These are phyloP conservation scores for Irena cyanogastra DNA, from an alignment of 2,113 vertebrate species.

Conservation along the genomic window DNA sequence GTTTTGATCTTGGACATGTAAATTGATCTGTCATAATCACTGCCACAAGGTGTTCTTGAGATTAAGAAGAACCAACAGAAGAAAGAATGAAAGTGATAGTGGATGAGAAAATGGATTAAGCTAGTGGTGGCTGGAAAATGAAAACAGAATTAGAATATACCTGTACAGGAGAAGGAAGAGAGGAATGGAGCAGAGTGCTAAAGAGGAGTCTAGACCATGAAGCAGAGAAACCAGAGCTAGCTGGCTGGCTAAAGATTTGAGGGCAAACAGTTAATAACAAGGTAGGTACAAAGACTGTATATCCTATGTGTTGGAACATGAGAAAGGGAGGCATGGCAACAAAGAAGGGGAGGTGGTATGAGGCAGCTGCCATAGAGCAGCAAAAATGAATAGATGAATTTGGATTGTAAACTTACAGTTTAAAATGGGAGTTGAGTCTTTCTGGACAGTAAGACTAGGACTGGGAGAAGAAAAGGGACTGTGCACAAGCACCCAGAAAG, in stretches of 20 bases:
- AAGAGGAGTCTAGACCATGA: background rate
- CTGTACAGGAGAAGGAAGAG: background rate
- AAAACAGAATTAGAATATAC: background rate
- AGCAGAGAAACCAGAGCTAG: background rate
- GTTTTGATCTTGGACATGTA: background rate
- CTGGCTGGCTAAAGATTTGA: background rate
- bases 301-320: accelerated
- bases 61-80: background rate
- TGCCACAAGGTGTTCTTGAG: background rate
- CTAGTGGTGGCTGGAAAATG: background rate
- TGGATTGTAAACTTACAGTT: background rate
- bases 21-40: background rate
- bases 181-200: background rate
- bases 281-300: background rate
- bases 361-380: background rate
- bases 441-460: background rate
- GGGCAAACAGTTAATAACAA: background rate
- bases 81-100: background rate
- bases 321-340: background rate
- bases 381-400: background rate
- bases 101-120: background rate
- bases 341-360: background rate
- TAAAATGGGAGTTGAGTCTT: background rate
- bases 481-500: background rate
- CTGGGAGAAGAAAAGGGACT: background rate